A percentile compares a stretch with the other conserved stretches of the same genome.
phyloP scores from a whole-genome alignment of 2,888 invertebrate genomes.

The Drosophila dives region DNA sequence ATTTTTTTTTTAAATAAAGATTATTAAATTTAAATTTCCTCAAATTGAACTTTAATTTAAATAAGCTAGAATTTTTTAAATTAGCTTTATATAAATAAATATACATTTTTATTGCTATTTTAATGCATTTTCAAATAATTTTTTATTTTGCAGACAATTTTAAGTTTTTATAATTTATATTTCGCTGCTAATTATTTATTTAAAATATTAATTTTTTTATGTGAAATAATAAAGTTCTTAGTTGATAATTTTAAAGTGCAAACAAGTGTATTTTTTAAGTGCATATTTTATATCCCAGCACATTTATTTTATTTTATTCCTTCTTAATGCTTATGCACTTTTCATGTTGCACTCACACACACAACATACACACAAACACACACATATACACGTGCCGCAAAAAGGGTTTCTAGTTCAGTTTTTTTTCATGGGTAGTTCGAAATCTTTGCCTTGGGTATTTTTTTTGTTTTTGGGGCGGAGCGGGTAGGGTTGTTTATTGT shows the following conservation, averaged over 20 bases:
- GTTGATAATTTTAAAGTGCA: neutral
- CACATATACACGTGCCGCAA: slow-evolving; percentile 30
- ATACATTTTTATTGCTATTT: neutral
- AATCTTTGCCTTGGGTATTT: slow-evolving; percentile 28
- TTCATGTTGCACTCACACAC: slow-evolving; percentile 31
- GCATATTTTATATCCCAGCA: neutral
- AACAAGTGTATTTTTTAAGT: slow-evolving; percentile 18
- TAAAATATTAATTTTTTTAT: neutral
- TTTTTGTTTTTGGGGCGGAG: slow-evolving; percentile 23
- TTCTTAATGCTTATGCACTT: slow-evolving; percentile 31
- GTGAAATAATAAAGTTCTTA: neutral
- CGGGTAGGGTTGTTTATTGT: slow-evolving; percentile 65
- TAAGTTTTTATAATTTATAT: neutral
- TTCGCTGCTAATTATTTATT: neutral
- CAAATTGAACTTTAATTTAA: neutral
- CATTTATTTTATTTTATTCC: slow-evolving; percentile 1
- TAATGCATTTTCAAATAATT: neutral
- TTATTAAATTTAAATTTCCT: neutral
- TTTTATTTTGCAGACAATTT: neutral
- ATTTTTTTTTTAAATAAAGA: too few species aligned
- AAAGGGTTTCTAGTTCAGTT: slow-evolving; percentile 59
- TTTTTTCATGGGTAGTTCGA: slow-evolving; percentile 30
- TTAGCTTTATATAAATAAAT: neutral
- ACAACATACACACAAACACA: slow-evolving; percentile 26
- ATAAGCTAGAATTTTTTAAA: neutral